Base-by-base conservation (phyloP, 1,140 invertebrate species). In the Philopotamus ludificatus region DNA sequence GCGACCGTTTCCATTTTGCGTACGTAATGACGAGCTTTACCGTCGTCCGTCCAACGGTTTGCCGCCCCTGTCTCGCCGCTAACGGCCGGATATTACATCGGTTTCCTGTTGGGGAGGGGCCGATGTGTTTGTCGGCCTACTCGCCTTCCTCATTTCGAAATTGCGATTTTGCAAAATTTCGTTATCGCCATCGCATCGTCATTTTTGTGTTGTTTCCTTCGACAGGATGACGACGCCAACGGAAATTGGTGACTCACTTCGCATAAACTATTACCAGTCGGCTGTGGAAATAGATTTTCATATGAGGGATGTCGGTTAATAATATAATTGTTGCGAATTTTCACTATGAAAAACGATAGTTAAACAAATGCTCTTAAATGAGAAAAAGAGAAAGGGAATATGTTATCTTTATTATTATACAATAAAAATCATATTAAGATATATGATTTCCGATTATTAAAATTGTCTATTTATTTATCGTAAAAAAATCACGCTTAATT, bases 31-130 rank as follows among this genome's bases (percentile, higher is more conserved):
- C 4, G 4, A 7, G 28, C 4, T 34, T 34, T 34, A 34, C 4
- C 12, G 28, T 34, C 28, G 28, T 12, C n/a, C n/a, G n/a, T n/a
- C n/a, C n/a, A n/a, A n/a, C n/a, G n/a, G n/a, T 34, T 34, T 34
- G 28, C 28, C 12, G 12, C 28, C 4, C 12, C 28, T 4, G 28
- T 34, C 4, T 34, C 12, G n/a, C 18, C 47, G 23, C 9, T 34
- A 12, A 12, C 28, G 28, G 28, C 51, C 51, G 51, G 51, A 55
- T 55, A 55, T 55, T 55, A 55, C n/a, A 28, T 55, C n/a, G 51
- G 26, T 55, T 55, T 55, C 51, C 51, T 55, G 28, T 28, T 28
- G n/a, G 26, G 21, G 51, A 55, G 15, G 28, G 20, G 20, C 20
- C 25, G 28, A 55, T 39, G 28, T 39, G 26, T 55, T 55, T 34